Evolutionary conservation across 1,140 invertebrate species (phyloP).

Genomic region (Drosophila jambulina): DNA sequence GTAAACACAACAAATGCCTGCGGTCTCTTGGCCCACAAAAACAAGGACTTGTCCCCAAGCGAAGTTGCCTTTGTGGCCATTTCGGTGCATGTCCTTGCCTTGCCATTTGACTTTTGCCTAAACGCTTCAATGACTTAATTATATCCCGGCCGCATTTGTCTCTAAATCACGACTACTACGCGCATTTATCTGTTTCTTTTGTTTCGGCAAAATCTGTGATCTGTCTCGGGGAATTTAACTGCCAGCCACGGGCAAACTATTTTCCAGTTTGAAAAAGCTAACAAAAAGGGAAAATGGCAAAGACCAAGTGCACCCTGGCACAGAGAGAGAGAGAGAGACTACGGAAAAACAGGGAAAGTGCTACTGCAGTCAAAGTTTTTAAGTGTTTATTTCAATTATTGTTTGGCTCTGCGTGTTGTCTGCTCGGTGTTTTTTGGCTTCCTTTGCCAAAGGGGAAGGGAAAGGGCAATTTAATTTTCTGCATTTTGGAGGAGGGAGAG

Average conservation of each 20-base stretch:
- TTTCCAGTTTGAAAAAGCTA: conserved; percentile 38
- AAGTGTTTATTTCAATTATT: conserved; percentile 84
- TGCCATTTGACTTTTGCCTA: conserved; percentile 53
- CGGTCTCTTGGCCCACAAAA: conserved; percentile 13
- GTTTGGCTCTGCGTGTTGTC: conserved; percentile 65
- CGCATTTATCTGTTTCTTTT: conserved; percentile 32
- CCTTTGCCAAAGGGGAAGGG: conserved; percentile 9
- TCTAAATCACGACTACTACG: conserved; percentile 43
- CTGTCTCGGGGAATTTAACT: conserved; percentile 66
- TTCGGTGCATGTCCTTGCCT: conserved; percentile 23
- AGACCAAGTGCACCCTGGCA: conserved; percentile 15
- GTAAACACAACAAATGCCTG: conserved; percentile 44
- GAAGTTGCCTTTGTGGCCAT: conserved; percentile 34
- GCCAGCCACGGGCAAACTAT: conserved; percentile 65
- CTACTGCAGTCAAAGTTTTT: conserved; percentile 73
- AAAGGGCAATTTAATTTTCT: conserved; percentile 78
- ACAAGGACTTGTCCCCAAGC: conserved; percentile 44
- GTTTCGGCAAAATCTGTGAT: conserved; percentile 44
- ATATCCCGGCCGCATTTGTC: conserved; percentile 64
- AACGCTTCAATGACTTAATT: conserved; percentile 71
- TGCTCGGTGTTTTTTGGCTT: conserved; percentile 29
- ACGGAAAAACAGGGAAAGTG: conserved; percentile 41
- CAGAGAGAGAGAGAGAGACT: no score
- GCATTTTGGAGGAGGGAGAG: conserved; percentile 55
- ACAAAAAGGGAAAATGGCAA: conserved; percentile 27